Conservation (phyloP, 2,888 invertebrate species). For the Blera fallax region DNA sequence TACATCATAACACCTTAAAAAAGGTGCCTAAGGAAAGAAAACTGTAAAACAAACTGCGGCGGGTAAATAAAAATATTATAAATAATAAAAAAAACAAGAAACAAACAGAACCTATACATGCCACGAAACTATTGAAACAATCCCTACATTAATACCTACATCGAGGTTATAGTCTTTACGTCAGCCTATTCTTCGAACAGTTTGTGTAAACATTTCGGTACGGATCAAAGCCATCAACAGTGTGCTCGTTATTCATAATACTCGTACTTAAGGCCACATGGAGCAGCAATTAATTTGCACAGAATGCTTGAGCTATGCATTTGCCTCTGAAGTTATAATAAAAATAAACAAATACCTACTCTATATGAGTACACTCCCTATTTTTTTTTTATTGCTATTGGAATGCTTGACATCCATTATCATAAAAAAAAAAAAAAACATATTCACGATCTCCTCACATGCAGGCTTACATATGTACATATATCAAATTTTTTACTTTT, state of each 20-base stretch:
- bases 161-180: not conserved
- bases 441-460: not conserved
- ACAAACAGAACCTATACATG: not conserved
- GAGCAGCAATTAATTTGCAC: constrained; percentile 33
- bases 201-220: constrained; percentile 44
- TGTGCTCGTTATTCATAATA: not conserved
- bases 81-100: not conserved
- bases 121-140: not conserved
- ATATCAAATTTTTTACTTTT: not conserved
- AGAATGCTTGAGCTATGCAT: not conserved
- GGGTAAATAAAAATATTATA: not conserved
- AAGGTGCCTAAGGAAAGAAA: no score
- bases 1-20: no score
- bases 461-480: not conserved
- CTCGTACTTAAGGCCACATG: constrained; percentile 1
- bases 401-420: not conserved
- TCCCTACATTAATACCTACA: not conserved
- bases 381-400: not conserved
- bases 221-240: constrained; percentile 9
- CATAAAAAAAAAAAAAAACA: not conserved
- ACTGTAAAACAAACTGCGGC: no score
- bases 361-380: not conserved
- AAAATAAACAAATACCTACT: not conserved
- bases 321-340: not conserved
- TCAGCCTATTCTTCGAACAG: constrained; percentile 18